Evolutionary conservation across 2,888 invertebrate genomes (phyloP).

Genomic region (Sisyra nigra): DNA sequence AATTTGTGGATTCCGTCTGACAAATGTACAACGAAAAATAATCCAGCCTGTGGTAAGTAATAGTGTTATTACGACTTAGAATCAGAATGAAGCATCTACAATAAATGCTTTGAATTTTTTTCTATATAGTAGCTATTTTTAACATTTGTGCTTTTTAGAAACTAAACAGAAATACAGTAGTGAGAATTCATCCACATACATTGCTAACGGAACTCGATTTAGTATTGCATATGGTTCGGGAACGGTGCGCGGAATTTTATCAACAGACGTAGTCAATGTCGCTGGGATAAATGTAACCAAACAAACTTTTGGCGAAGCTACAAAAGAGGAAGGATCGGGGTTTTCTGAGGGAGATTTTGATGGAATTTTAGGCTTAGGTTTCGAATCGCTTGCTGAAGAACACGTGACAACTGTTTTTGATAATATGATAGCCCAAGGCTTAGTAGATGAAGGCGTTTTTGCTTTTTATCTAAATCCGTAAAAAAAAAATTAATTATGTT

Average conservation of each 20-base stretch:
- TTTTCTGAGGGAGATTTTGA: slow-evolving; percentile 95
- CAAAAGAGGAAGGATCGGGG: slow-evolving; percentile 51
- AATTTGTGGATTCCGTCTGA: slow-evolving; percentile 99
- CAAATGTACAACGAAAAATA: slow-evolving; percentile 95
- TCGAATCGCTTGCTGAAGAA: slow-evolving; percentile 70
- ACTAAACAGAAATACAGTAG: slow-evolving; percentile 33
- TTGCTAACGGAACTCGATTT: slow-evolving; percentile 70
- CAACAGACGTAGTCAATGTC: slow-evolving; percentile 65
- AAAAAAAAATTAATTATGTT: slow-evolving; percentile 16
- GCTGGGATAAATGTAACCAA: no score
- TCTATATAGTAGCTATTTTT: no score
- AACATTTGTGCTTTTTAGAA: slow-evolving; percentile 7
- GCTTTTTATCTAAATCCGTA: slow-evolving; percentile 45
- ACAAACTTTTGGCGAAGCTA: no score
- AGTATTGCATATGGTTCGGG: slow-evolving; percentile 85
- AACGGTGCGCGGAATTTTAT: slow-evolving; percentile 78
- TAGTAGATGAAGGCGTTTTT: slow-evolving; percentile 54
- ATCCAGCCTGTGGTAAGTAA: slow-evolving; percentile 82
- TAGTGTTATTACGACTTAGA: no score
- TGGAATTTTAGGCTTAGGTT: slow-evolving; percentile 85
- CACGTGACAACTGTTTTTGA: slow-evolving; percentile 75
- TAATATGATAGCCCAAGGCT: slow-evolving; percentile 64
- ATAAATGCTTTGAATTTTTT: no score
- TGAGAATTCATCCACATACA: slow-evolving; percentile 75
- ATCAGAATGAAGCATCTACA: no score